Base-by-base conservation (phyloP, 2,888 invertebrate genomes). In the Aspidiotus rigidus region DNA sequence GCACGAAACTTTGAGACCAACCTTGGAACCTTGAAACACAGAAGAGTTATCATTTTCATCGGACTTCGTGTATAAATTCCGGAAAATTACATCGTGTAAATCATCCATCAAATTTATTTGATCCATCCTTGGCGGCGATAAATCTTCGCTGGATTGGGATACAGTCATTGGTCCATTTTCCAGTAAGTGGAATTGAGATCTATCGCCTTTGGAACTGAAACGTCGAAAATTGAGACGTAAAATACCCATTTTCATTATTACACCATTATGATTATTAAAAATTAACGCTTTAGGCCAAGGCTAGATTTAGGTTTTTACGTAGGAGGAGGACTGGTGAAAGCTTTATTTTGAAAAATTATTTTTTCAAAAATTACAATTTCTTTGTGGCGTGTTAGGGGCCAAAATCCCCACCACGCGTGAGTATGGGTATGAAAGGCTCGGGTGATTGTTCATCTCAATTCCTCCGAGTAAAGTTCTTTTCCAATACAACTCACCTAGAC, bases 11-110 rank as follows among this genome's bases (percentile, higher is more conserved):
- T 17, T 1, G 3, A 56, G 7, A 56, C 16, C 39, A 13, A 59
- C 59, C 59, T 59, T 59, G 10, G 28, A 39, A 59, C 59, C 28
- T 39, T 59, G 59, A 59, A 59, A 7, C 5, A 28, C 28, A 59
- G 67, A 16, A 6, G 57, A 44, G 16, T 59, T 49, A 16, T 67
- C 67, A 39, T 42, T 60, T 60, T 67, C 67, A 49, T 44, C 39
- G 7, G 67, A 42, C 17, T 56, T 49, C 42, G 67, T 67, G 57
- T 60, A 60, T 64, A 59, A 72, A 64, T 67, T 69, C 17, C 71
- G 69, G 71, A 82, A 82, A 72, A 84, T 78, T 57, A 84, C 80
- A 75, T 85, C 83, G 73, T 83, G 81, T 75, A 85, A 80, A 77
- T 89, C 89, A 73, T 84, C 84, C 81, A 86, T 82, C 69, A 87